These are phyloP conservation scores for Pangasius larnaudii DNA, from an alignment of 2,797 vertebrate genomes.

Conservation along the genomic window DNA sequence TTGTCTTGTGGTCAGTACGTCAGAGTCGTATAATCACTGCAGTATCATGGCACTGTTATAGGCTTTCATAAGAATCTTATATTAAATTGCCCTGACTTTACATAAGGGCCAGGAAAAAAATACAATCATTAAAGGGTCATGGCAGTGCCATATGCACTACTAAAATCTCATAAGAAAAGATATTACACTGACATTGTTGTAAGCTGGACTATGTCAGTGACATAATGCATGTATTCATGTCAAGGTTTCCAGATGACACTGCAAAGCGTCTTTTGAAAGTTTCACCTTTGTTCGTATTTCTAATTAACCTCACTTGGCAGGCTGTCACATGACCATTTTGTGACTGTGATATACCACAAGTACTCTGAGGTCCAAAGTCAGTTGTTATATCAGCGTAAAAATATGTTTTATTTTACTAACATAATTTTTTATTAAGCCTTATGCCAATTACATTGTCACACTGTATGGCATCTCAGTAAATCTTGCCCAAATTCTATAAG, in stretches of 20 bases:
- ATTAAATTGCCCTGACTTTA: not conserved
- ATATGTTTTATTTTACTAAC: too few relatives aligned
- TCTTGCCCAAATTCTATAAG: too few relatives aligned
- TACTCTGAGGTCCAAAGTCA: not conserved
- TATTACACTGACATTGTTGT: not conserved
- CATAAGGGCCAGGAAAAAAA: not conserved
- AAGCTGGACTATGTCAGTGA: too few relatives aligned
- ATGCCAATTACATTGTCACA: not conserved
- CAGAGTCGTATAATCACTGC: too few relatives aligned
- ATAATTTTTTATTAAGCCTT: not conserved
- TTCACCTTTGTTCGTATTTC: not conserved
- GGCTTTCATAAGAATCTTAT: not conserved
- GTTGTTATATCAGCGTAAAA: not conserved
- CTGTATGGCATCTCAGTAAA: too few relatives aligned
- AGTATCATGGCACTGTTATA: not conserved
- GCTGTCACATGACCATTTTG: not conserved
- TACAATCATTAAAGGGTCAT: not conserved
- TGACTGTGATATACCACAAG: not conserved
- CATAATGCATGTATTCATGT: too few relatives aligned
- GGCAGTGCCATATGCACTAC: not conserved
- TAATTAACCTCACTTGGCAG: not conserved
- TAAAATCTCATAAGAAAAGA: not conserved
- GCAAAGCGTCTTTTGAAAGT: not conserved
- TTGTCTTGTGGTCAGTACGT: not conserved
- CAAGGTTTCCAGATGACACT: not conserved